Conservation (phyloP, 2,888 invertebrate genomes). For the Helobdella robusta region DNA sequence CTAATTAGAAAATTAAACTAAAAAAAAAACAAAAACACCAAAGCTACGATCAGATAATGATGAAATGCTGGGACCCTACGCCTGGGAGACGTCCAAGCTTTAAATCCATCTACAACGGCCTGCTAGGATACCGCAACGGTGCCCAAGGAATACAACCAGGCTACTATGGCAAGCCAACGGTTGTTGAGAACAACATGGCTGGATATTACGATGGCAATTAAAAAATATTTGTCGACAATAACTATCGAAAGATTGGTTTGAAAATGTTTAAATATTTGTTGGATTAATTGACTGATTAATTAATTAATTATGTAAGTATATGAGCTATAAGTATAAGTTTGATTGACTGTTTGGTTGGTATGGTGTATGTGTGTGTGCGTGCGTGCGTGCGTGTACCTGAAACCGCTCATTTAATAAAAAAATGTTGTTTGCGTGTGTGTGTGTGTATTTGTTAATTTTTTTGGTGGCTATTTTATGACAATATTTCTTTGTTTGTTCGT, state of each 20-base stretch:
- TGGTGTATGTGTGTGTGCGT: no score
- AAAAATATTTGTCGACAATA: background rate
- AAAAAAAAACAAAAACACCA: no score
- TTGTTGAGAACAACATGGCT: background rate
- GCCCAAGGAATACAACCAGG: background rate
- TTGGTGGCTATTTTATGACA: no score
- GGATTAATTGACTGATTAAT: background rate
- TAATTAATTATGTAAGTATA: background rate
- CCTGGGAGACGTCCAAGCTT: background rate
- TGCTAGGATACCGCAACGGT: background rate
- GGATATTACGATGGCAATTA: background rate
- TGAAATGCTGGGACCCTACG: background rate
- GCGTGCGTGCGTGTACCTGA: no score
- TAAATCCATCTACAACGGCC: background rate
- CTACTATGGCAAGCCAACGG: background rate
- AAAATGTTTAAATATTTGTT: constrained; percentile 2
- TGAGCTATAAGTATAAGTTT: no score
- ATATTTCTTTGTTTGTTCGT: no score
- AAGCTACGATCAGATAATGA: no score
- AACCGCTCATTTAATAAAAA: no score
- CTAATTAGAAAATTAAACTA: no score
- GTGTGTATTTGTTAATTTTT: no score
- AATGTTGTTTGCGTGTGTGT: no score
- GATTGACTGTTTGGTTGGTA: no score
- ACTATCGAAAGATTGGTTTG: background rate